These are phyloP conservation scores for Todiramphus saurophagus DNA, from an alignment of 2,113 vertebrate species.

Conservation along the genomic window DNA sequence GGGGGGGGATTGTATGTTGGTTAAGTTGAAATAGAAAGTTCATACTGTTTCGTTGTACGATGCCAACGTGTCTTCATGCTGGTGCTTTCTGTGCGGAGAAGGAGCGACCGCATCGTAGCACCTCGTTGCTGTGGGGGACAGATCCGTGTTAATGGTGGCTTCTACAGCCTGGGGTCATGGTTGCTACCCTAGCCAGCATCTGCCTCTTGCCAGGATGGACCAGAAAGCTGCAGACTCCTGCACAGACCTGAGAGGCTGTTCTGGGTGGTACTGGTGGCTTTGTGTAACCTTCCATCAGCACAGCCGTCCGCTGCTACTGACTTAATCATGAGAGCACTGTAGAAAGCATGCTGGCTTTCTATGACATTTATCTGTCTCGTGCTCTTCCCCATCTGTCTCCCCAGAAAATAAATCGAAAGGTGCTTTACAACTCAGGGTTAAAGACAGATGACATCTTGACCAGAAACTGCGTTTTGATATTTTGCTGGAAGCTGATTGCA, in stretches of 20 bases:
- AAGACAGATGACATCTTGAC: not conserved
- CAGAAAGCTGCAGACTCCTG: not conserved
- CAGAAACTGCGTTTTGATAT: not conserved
- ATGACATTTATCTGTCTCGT: accelerated
- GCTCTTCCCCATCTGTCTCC: not conserved
- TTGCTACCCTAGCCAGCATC: accelerated
- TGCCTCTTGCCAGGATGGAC: not conserved
- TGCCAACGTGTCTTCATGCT: accelerated
- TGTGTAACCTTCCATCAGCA: not conserved
- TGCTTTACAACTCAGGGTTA: not conserved
- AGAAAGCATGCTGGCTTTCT: not conserved
- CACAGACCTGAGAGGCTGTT: accelerated
- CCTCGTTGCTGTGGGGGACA: too few relatives aligned
- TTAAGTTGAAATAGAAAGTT: not conserved
- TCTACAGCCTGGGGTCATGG: accelerated
- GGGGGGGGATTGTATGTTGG: accelerated
- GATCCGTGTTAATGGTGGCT: not conserved
- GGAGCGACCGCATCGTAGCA: not conserved
- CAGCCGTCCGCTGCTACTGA: not conserved
- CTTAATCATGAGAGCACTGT: accelerated
- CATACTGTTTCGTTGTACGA: not conserved
- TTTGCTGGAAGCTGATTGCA: not conserved
- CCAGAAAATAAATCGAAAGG: not conserved
- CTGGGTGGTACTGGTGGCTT: not conserved
- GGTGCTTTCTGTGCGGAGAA: not conserved